A percentile compares a stretch with the other conserved stretches of the same genome.
These are phyloP conservation scores for Heliconius sara DNA, from an alignment of 2,888 invertebrate genomes.

Conservation along the genomic window DNA sequence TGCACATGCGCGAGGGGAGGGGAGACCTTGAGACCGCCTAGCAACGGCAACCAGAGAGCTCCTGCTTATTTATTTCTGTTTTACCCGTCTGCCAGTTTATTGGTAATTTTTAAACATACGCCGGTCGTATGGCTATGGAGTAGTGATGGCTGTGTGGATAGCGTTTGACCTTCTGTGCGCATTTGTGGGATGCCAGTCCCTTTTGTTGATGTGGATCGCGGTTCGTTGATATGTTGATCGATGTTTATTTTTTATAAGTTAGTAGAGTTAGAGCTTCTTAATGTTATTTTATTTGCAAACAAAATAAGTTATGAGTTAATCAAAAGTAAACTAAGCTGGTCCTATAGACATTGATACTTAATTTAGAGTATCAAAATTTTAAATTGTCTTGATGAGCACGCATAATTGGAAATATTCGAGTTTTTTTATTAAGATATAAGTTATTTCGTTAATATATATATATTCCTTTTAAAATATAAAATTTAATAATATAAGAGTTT, in stretches of 20 bases:
- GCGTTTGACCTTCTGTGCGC: slow-evolving; percentile 40
- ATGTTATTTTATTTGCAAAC: too few species aligned
- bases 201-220: slow-evolving; percentile 37
- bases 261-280: not conserved
- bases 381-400: not conserved
- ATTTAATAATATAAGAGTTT: not conserved
- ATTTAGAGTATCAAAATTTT: not conserved
- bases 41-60: slow-evolving; percentile 70
- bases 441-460: not conserved
- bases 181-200: slow-evolving; percentile 40
- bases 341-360: not conserved
- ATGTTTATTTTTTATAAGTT: slow-evolving; percentile 23
- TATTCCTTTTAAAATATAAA: not conserved
- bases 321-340: not conserved
- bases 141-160: slow-evolving; percentile 50
- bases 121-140: slow-evolving; percentile 64
- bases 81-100: slow-evolving; percentile 65
- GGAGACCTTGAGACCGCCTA: slow-evolving; percentile 80
- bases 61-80: slow-evolving; percentile 76
- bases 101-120: slow-evolving; percentile 70
- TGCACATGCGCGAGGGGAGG: slow-evolving; percentile 50
- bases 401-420: not conserved
- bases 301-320: too few species aligned
- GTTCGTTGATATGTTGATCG: slow-evolving; percentile 31
- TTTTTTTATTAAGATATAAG: not conserved